Conservation (phyloP, 2,113 vertebrate genomes). For the Danionella cerebrum region DNA sequence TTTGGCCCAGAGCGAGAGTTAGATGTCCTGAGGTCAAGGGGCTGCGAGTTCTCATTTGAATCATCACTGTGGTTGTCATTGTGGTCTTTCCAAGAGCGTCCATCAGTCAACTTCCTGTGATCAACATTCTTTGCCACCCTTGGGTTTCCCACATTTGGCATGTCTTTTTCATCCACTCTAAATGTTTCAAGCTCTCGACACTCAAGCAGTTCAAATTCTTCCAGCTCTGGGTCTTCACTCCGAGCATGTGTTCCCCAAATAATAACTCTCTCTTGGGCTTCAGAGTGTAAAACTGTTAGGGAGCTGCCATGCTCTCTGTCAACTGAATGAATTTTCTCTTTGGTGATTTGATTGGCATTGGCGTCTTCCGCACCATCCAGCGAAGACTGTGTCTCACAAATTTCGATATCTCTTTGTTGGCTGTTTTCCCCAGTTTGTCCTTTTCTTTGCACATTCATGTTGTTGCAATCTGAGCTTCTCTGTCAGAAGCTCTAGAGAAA, state of each 20-base stretch:
- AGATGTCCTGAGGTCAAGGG: constrained; percentile 55
- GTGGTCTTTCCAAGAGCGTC: constrained; percentile 33
- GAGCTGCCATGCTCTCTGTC: constrained; percentile 34
- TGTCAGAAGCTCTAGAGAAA: constrained; percentile 36
- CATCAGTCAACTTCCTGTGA: constrained; percentile 23
- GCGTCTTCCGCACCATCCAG: constrained; percentile 49
- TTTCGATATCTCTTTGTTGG: constrained; percentile 53
- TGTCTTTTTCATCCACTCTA: constrained; percentile 39
- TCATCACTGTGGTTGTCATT: constrained; percentile 55
- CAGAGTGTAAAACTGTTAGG: constrained; percentile 56
- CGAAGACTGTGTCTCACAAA: constrained; percentile 50
- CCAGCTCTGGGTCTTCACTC: constrained; percentile 50
- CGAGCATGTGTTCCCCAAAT: constrained; percentile 63
- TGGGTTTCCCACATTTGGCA: constrained; percentile 44
- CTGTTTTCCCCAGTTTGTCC: constrained; percentile 45
- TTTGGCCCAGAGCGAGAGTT: constrained; percentile 38
- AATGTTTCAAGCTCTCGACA: constrained; percentile 57
- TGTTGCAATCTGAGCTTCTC: constrained; percentile 17
- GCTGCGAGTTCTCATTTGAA: constrained; percentile 38
- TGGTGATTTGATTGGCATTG: constrained; percentile 57
- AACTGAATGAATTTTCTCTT: constrained; percentile 22
- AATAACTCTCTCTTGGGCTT: constrained; percentile 58
- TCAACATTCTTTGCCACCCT: constrained; percentile 47
- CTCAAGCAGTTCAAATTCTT: constrained; percentile 57
- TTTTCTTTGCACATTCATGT: constrained; percentile 59